Base-by-base conservation (phyloP, 2,888 invertebrate genomes). In the Rhagophthalmus giganteus region DNA sequence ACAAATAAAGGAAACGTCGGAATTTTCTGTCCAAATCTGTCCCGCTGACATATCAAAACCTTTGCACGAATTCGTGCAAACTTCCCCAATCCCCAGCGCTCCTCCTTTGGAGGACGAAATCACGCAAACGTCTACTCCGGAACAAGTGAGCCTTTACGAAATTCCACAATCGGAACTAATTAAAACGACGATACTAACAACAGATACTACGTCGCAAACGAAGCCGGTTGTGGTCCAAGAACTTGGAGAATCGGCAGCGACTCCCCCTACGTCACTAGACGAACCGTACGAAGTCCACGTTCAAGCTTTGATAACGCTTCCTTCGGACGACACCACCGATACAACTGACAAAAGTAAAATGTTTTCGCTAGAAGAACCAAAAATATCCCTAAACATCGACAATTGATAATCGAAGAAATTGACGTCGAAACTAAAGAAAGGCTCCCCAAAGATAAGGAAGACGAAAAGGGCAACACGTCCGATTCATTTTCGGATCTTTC, bases 211-310 rank as follows among this genome's bases (percentile, higher is more conserved):
- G 30, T 73, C 78, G 58, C 77, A 85, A 72, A 86, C 87, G 8
- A 80, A 82, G 14, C 83, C 87, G 1, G 78, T 82, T 55, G 70
- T 78, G 9, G 74, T 77, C 6, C 54, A 57, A 44, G 59, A 58
- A 16, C 42, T 59, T 12, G 44, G 54, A 26, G 47, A 54, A 42
- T 7, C 41, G n/a, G 39, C 39, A 1, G 47, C 50, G 26, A 54
- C 54, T 15, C 55, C 58, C 27, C 57, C 58, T 6, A 39, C 54
- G n/a, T 41, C 53, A 2, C 48, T 60, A 33, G 80, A 80, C 54
- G 80, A 80, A 57, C 77, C 79, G 8, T 83, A 80, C 58, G 83
- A 84, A 75, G 77, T 84, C n/a, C 80, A 81, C 57, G 75, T 84
- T 15, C 73, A 81, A 61, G 80, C 83, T 26, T 78, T 79, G 51